A percentile compares a stretch with the other conserved stretches of the same genome.
Evolutionary conservation across 64 coral and sea anemone genomes (phyloP).

Genomic region (Acropora yongei): DNA sequence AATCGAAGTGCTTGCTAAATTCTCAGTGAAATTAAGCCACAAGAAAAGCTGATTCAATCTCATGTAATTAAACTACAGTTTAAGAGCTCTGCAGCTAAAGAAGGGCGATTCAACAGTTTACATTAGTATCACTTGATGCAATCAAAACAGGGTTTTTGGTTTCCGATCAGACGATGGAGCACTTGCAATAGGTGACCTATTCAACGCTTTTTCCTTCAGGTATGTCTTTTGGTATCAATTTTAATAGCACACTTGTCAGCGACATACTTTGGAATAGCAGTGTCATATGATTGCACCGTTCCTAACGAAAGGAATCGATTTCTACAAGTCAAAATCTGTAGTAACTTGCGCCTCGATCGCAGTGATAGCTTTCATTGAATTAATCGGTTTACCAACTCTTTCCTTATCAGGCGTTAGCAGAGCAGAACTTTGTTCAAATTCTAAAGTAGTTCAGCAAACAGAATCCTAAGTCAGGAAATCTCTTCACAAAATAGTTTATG

Average conservation of each 20-base stretch:
- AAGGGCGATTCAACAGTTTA: background rate
- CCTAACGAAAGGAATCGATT: background rate
- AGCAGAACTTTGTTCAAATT: background rate
- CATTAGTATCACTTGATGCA: background rate
- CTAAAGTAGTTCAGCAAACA: background rate
- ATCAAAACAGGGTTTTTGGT: background rate
- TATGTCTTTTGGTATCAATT: background rate
- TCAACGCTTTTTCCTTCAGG: background rate
- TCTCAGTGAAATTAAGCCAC: background rate
- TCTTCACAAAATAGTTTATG: background rate
- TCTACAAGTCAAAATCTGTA: background rate
- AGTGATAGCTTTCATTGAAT: background rate
- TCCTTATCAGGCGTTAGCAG: background rate
- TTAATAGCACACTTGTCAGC: background rate
- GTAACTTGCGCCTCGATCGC: background rate
- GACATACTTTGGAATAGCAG: background rate
- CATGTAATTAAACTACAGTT: background rate
- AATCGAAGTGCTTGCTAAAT: conserved; percentile 9
- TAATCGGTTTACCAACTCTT: background rate
- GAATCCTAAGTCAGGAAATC: background rate
- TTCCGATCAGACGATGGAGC: background rate
- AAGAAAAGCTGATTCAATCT: background rate
- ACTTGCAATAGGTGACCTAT: background rate
- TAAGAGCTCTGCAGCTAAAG: background rate
- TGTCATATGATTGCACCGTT: background rate